phyloP scores from a whole-genome alignment of 2,113 vertebrate species.

The rabbit (Oryctolagus cuniculus) region mOryCun1.1 NC_091437.1:30191001-30191500 shows the following conservation, averaged over 20 bases:
- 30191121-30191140: neutral
- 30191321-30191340: neutral
- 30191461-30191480: neutral
- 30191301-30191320: neutral
- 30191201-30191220: neutral
- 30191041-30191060: neutral
- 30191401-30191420: neutral
- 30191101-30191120: neutral
- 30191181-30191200: neutral
- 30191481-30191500: neutral
- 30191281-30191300: neutral
- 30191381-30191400: neutral
- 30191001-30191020: neutral
- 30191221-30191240: constrained; percentile 7
- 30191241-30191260: neutral
- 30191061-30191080: neutral
- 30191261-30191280: no score
- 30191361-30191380: neutral
- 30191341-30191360: neutral
- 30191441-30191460: neutral
- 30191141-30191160: neutral
- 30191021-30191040: neutral
- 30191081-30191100: neutral
- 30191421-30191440: constrained; percentile 1
- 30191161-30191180: neutral